phyloP scores from a whole-genome alignment of 2,888 invertebrate species.

The Parascotia fuliginaria region DNA sequence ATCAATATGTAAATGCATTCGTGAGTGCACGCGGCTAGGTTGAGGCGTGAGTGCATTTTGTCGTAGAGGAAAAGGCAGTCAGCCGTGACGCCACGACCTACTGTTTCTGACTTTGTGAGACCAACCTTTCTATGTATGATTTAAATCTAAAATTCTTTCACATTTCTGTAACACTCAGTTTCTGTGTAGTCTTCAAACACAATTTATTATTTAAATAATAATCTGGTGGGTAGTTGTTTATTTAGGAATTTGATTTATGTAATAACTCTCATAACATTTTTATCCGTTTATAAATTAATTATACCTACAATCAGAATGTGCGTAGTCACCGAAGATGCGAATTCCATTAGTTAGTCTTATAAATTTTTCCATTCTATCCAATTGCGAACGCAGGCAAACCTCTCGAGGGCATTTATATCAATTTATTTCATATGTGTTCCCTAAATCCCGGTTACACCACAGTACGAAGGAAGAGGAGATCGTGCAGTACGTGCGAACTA shows the following conservation, averaged over 20 bases:
- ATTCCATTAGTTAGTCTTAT: conserved; percentile 36
- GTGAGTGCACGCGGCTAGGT: conserved; percentile 63
- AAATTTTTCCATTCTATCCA: conserved; percentile 38
- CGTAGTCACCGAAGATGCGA: conserved; percentile 5
- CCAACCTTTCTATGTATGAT: conserved; percentile 50
- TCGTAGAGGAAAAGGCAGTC: conserved; percentile 67
- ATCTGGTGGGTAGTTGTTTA: too few relatives aligned
- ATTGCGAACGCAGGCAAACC: conserved; percentile 37
- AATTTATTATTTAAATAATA: too few relatives aligned
- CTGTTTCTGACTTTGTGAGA: conserved; percentile 61
- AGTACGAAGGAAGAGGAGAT: conserved; percentile 19
- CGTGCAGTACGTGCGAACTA: too few relatives aligned
- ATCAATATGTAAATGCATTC: conserved; percentile 82
- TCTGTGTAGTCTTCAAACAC: conserved; percentile 5
- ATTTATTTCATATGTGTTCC: conserved; percentile 44
- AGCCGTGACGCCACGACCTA: conserved; percentile 56
- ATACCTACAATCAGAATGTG: not conserved
- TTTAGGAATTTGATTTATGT: not conserved
- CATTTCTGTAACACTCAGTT: conserved; percentile 31
- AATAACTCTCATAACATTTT: not conserved
- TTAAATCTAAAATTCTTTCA: conserved; percentile 46
- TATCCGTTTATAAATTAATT: not conserved
- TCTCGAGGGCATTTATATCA: conserved; percentile 46
- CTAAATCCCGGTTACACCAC: conserved; percentile 25
- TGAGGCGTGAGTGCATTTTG: conserved; percentile 78